Percentiles rank a stretch among this genome's conserved stretches.
These are phyloP conservation scores for Nanorana parkeri DNA, from an alignment of 2,113 vertebrate genomes.

Conservation along the genomic window DNA sequence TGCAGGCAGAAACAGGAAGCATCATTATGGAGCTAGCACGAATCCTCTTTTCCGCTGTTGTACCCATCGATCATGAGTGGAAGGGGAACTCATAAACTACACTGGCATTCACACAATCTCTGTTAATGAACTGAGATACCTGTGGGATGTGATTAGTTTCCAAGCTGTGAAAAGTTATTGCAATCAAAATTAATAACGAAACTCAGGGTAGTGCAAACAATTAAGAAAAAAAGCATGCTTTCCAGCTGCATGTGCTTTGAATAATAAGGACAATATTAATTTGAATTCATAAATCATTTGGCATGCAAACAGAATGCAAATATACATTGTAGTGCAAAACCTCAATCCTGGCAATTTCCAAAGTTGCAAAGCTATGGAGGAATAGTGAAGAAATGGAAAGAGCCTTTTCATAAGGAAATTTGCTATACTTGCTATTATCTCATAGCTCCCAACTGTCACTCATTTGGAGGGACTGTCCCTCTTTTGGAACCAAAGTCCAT, in stretches of 20 bases:
- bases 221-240: conserved; percentile 41
- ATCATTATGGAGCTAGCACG: conserved; percentile 19
- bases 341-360: not conserved
- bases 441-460: too few relatives aligned
- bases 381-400: not conserved
- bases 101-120: conserved; percentile 15
- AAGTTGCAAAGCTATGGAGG: not conserved
- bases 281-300: conserved; percentile 45
- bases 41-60: not conserved
- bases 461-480: too few relatives aligned
- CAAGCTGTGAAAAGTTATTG: conserved; percentile 51
- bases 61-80: conserved; percentile 16
- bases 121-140: conserved; percentile 46
- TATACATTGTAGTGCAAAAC: not conserved
- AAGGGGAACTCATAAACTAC: conserved; percentile 5
- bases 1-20: conserved; percentile 52
- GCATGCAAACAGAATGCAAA: conserved; percentile 34
- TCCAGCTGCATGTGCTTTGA: conserved; percentile 26
- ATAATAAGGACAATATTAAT: conserved; percentile 45
- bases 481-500: too few relatives aligned
- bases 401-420: too few relatives aligned
- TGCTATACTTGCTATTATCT: too few relatives aligned
- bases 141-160: conserved; percentile 50
- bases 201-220: conserved; percentile 38
- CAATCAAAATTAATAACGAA: conserved; percentile 47